A percentile compares a stretch with the other conserved stretches of the same genome.
Conservation (phyloP, 2,888 invertebrate genomes). For the Bellardia pandia region DNA sequence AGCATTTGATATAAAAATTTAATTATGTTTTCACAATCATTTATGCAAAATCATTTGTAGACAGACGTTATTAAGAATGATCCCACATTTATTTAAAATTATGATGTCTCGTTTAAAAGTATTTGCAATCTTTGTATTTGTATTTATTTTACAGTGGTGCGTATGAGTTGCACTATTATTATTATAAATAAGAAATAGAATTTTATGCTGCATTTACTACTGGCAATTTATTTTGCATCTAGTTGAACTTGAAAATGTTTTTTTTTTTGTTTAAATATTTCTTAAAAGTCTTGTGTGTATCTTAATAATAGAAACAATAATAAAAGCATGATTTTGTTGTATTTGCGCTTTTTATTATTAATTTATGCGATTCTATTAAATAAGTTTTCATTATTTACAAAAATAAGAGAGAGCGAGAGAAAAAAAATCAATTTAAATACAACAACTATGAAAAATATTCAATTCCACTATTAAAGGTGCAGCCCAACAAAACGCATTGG, state of each 20-base stretch:
- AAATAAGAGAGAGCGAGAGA: constrained; percentile 10
- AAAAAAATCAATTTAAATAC: constrained; percentile 61
- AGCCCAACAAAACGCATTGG: constrained; percentile 69
- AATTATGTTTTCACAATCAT: background rate
- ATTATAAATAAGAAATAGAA: constrained; percentile 1
- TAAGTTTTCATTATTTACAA: constrained; percentile 63
- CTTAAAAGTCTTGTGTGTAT: background rate
- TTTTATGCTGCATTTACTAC: constrained; percentile 54
- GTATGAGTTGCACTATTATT: constrained; percentile 21
- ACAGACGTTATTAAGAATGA: background rate
- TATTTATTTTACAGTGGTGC: background rate
- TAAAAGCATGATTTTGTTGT: constrained; percentile 60
- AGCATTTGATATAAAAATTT: background rate
- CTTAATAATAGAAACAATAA: constrained; percentile 42
- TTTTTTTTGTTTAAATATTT: constrained; percentile 7
- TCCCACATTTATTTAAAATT: constrained; percentile 10
- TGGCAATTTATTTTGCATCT: constrained; percentile 49
- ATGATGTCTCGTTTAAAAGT: background rate
- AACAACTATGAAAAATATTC: constrained; percentile 46
- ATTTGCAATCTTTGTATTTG: background rate
- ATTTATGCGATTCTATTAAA: constrained; percentile 68
- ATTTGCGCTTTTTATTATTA: constrained; percentile 37
- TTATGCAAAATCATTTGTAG: background rate
- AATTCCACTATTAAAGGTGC: constrained; percentile 66
- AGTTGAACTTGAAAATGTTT: constrained; percentile 63